Base-by-base conservation (phyloP, 2,797 vertebrate species). In the Hipposideros larvatus region DNA sequence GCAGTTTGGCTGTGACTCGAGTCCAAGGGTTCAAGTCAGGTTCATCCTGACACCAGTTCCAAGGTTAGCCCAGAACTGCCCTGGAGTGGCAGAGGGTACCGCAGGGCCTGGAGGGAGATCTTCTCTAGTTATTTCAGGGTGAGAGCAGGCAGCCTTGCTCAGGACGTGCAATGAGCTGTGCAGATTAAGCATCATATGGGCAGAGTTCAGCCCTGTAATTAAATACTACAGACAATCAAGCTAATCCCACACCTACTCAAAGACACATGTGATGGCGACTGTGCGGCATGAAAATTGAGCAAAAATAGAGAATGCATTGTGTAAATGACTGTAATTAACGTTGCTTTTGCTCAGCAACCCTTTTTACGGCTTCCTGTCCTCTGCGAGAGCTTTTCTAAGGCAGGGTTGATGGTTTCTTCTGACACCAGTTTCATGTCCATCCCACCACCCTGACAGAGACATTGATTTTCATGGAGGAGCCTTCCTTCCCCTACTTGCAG, bases 191-290 rank as follows among this genome's bases (percentile, higher is more conserved):
- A 0, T 73, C 80, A 16, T 1, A 5, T 18, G 15, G 53, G 43
- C 63, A 59, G 34, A 79, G 24, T 19, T 70, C n/a, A 41, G 87
- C 0, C 2, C 68, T 75, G 53, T 51, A 5, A 65, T 82, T 31
- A 83, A 85, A 16, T n/a, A 24, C 46, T 22, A 21, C 16, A 0
- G 0, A 26, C 37, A 66, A 21, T 48, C 41, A 51, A 46, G 43
- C 37, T 53, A 65, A 11, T 51, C 73, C 48, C 59, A 77, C 74
- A 15, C 48, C 37, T 57, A 31, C 71, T 18, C 26, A 65, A 46
- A 65, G 66, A 53, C 1, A 7, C 1, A 0, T 2, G 66, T 16
- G 9, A 24, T 24, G 48, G 66, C 0, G 1, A n/a, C 3, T 26
- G 75, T 28, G 18, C 0, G 0, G 71, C 8, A 0, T 63, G 87